Conservation (phyloP, 2,797 vertebrate species). For the Arctocebus calabarensis region DNA sequence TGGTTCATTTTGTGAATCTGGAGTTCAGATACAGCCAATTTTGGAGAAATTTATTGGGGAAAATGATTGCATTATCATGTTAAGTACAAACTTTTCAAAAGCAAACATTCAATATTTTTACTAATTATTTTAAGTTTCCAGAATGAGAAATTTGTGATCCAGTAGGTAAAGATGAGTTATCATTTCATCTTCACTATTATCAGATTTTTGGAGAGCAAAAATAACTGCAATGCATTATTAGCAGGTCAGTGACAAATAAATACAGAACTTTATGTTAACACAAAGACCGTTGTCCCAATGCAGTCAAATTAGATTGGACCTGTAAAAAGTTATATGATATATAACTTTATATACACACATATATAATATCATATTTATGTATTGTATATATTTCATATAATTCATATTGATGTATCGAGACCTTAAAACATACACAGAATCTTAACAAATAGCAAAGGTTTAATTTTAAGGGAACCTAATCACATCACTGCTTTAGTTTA, state of each 20-base stretch:
- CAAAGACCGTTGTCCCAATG: not conserved
- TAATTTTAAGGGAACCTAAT: not conserved
- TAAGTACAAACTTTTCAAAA: not conserved
- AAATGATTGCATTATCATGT: not conserved
- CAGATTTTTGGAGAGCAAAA: not conserved
- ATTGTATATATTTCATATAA: not conserved
- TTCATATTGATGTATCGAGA: not conserved
- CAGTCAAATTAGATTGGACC: not conserved
- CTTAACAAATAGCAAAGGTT: not conserved
- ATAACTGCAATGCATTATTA: not conserved
- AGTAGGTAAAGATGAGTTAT: not conserved
- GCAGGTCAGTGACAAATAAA: not conserved
- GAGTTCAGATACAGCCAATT: constrained; percentile 1
- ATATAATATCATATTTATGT: no score
- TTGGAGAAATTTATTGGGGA: not conserved
- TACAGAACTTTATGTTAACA: not conserved
- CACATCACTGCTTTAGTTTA: accelerated
- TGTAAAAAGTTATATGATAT: not conserved
- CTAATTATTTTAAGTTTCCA: not conserved
- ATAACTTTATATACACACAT: not conserved
- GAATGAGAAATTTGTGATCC: not conserved
- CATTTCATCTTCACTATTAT: not conserved
- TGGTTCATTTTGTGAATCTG: not conserved
- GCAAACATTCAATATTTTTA: not conserved
- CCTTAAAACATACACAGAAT: not conserved